A percentile compares a stretch with the other conserved stretches of the same genome.
Conservation (phyloP, 2,888 invertebrate species). For the Pterostichus niger region DNA sequence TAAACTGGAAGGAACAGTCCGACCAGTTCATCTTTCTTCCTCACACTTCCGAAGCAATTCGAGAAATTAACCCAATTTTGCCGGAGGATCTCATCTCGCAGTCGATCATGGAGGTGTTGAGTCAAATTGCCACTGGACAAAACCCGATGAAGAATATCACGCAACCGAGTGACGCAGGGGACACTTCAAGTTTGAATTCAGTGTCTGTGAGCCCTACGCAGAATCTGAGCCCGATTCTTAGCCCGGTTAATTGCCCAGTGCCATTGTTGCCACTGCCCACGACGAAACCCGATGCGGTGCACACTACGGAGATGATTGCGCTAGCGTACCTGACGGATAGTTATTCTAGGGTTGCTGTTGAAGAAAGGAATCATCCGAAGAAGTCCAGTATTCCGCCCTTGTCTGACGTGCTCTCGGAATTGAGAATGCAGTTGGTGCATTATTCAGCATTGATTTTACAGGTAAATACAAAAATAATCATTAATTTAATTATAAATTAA, state of each 20-base stretch:
- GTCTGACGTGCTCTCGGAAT: constrained; percentile 82
- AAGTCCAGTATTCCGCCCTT: constrained; percentile 87
- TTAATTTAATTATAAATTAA: not conserved
- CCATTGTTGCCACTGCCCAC: constrained; percentile 71
- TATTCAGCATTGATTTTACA: constrained; percentile 79
- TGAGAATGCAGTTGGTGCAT: constrained; percentile 79
- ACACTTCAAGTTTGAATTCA: constrained; percentile 74
- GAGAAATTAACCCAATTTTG: constrained; percentile 79
- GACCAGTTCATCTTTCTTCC: constrained; percentile 78
- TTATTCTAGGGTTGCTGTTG: constrained; percentile 86
- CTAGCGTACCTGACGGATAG: constrained; percentile 80
- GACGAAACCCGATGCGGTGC: constrained; percentile 19
- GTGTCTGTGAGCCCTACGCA: constrained; percentile 75
- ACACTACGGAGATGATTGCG: constrained; percentile 71
- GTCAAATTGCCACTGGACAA: constrained; percentile 74
- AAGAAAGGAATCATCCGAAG: constrained; percentile 88
- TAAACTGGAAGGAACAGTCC: constrained; percentile 81
- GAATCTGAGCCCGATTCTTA: constrained; percentile 75
- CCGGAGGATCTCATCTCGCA: constrained; percentile 82
- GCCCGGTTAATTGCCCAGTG: constrained; percentile 73
- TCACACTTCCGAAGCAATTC: constrained; percentile 75
- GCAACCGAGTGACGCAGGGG: constrained; percentile 73
- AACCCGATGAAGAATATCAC: constrained; percentile 74
- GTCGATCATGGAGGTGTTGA: constrained; percentile 84
- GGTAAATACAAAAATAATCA: constrained; percentile 70